phyloP scores from a whole-genome alignment of 2,113 vertebrate genomes.

The Tricholaema leucomelas region DNA sequence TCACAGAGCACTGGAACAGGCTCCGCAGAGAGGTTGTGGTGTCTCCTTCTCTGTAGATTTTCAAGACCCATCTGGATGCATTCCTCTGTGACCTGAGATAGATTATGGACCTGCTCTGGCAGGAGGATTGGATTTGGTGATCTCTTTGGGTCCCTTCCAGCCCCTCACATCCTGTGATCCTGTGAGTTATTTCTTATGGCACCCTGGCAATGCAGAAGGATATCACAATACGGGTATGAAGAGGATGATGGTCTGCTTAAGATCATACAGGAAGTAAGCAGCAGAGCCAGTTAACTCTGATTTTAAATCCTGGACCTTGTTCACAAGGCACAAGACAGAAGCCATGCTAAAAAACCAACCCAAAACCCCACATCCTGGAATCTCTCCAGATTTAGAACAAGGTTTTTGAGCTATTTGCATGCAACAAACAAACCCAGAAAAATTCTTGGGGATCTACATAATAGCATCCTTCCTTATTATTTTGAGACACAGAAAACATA shows the following conservation, averaged over 20 bases:
- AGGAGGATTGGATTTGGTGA: too few species aligned
- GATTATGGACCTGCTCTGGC: too few species aligned
- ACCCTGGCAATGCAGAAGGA: not conserved
- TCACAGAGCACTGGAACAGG: too few species aligned
- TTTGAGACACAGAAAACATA: constrained; percentile 29
- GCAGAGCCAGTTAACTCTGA: not conserved
- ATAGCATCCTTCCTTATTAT: constrained; percentile 20
- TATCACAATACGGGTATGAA: not conserved
- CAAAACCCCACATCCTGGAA: not conserved
- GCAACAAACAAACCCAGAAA: constrained; percentile 31
- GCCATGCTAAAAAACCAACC: not conserved
- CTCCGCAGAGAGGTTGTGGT: too few species aligned
- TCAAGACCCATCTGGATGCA: too few species aligned
- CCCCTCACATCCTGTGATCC: too few species aligned
- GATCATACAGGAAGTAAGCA: not conserved
- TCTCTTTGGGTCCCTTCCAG: too few species aligned
- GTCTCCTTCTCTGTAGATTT: too few species aligned
- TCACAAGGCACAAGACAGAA: not conserved
- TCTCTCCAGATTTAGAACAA: not conserved
- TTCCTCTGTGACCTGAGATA: too few species aligned
- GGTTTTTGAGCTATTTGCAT: constrained; percentile 3
- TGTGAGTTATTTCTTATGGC: not conserved
- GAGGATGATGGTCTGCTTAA: not conserved
- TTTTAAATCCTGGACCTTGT: not conserved
- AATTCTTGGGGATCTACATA: not conserved